Base-by-base conservation (phyloP, 1,140 invertebrate genomes). In the Formica exsecta region DNA sequence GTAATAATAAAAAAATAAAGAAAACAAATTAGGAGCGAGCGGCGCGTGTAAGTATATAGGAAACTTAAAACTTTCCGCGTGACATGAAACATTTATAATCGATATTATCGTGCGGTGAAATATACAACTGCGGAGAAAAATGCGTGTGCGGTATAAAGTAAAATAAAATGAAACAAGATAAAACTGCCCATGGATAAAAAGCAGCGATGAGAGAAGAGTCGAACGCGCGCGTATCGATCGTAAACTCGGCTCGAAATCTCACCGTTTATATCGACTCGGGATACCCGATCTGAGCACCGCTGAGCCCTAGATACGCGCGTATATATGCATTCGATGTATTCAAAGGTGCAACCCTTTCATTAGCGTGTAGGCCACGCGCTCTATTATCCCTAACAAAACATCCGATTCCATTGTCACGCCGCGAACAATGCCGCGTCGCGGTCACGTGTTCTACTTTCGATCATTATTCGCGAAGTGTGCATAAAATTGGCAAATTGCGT, bases 321-420 rank as follows among this genome's bases (percentile, higher is more conserved):
- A 84, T 90, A 86, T 88, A 89, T 85, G 86, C 86, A 89, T 93
- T 89, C 92, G 89, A 90, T 90, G 90, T 91, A 92, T 93, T 93
- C 92, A 94, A 92, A 94, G 93, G 93, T 95, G 92, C 92, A 94
- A 94, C 93, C 94, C 93, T 95, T 95, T 95, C 94, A 94, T 95
- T 95, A 95, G 93, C 93, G 94, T 93, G 92, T 94, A 92, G 93
- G 93, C 93, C 93, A 95, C 94, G 93, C 93, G 94, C 92, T 93
- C 93, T 91, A 94, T 94, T 94, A 94, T 94, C 89, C 91, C 89
- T 89, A 86, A 94, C 94, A 94, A 95, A 95, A 95, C 93, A 93
- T 94, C 92, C 93, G 92, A 94, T 94, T 93, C 94, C 91, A 95
- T 94, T 95, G 94, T 95, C 92, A 88, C 54, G 57, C 65, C 85